Evolutionary conservation across 2,113 vertebrate species (phyloP).

Genomic region (Isurus oxyrinchus): DNA sequence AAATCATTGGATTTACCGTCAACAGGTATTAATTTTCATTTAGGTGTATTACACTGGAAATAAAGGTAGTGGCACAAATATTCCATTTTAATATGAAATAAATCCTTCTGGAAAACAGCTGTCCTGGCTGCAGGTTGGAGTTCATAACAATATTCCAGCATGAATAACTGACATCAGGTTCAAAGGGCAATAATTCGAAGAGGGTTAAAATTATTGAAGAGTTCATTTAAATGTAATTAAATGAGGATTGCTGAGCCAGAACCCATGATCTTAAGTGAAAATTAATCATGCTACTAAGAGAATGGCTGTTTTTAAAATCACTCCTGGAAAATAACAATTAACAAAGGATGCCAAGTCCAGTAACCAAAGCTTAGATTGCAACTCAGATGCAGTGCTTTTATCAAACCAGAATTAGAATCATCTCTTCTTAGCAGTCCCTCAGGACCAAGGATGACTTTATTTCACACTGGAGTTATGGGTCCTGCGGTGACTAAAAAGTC

Average conservation of each 20-base stretch:
- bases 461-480: too few species aligned
- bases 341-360: background rate
- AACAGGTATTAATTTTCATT: background rate
- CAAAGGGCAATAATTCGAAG: background rate
- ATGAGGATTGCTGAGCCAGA: background rate
- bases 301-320: background rate
- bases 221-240: background rate
- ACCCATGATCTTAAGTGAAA: background rate
- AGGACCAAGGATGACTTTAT: too few species aligned
- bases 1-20: background rate
- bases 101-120: background rate
- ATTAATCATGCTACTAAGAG: background rate
- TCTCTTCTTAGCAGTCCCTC: background rate
- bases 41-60: background rate
- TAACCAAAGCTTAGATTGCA: background rate
- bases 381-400: background rate
- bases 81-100: background rate
- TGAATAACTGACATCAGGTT: background rate
- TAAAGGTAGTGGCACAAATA: background rate
- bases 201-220: background rate
- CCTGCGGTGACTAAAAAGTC: too few species aligned
- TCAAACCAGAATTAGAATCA: background rate
- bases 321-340: background rate
- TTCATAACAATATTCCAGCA: background rate
- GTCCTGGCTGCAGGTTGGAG: background rate